Percentiles rank a stretch among this genome's conserved stretches.
Evolutionary conservation across 1,140 invertebrate species (phyloP).

Genomic region (Diabrotica undecimpunctata): DNA sequence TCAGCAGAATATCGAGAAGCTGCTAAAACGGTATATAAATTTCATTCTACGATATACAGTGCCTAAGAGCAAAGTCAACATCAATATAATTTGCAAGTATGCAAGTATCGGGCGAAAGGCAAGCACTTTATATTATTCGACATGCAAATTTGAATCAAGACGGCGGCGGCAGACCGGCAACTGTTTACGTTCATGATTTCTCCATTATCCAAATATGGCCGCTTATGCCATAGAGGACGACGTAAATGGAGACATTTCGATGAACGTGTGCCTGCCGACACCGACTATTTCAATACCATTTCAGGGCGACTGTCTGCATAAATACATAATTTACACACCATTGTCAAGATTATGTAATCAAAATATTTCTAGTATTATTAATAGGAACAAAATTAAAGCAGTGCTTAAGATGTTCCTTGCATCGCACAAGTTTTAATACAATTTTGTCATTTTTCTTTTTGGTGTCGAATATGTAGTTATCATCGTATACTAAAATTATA

Average conservation of each 20-base stretch:
- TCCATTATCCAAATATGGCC: neutral
- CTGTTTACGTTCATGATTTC: neutral
- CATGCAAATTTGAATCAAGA: neutral
- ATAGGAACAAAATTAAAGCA: too few relatives aligned
- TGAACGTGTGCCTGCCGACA: neutral
- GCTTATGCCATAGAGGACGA: neutral
- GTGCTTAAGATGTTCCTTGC: too few relatives aligned
- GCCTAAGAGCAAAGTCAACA: neutral
- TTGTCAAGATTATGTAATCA: too few relatives aligned
- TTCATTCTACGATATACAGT: neutral
- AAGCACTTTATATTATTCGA: neutral
- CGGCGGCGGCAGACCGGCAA: neutral
- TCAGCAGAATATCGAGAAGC: too few relatives aligned
- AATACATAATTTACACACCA: neutral
- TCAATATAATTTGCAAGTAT: neutral
- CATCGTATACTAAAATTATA: too few relatives aligned
- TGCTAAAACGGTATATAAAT: neutral
- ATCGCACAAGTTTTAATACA: too few relatives aligned
- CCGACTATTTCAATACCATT: neutral
- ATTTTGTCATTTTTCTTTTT: too few relatives aligned
- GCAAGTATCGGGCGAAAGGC: neutral
- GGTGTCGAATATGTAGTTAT: too few relatives aligned
- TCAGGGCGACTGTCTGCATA: neutral
- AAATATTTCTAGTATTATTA: too few relatives aligned
- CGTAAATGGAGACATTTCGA: neutral